Conservation (phyloP, 92 coral and sea anemone genomes). For the Actinostola sp. region DNA sequence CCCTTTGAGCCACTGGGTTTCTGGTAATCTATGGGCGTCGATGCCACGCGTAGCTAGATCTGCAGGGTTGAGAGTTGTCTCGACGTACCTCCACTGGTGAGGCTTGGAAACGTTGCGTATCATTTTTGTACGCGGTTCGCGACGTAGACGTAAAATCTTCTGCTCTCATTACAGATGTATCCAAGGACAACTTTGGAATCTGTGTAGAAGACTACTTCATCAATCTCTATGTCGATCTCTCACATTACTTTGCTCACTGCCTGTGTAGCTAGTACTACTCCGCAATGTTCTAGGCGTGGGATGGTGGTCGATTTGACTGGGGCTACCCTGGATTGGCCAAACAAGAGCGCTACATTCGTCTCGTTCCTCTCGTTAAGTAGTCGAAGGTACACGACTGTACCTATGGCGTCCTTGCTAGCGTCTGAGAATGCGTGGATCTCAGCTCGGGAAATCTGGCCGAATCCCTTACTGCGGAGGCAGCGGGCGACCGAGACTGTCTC, state of each 20-base stretch:
- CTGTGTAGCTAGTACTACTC: constrained; percentile 32
- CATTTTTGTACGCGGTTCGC: constrained; percentile 29
- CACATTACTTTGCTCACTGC: constrained; percentile 13
- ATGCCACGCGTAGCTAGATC: constrained; percentile 42
- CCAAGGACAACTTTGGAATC: constrained; percentile 46
- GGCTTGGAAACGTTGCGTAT: constrained; percentile 30
- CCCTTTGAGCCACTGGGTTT: no score
- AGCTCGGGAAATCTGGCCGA: constrained; percentile 10
- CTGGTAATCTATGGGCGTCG: no score
- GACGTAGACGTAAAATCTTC: constrained; percentile 43
- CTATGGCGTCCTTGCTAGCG: constrained; percentile 46
- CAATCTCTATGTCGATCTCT: constrained; percentile 15
- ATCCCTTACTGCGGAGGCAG: constrained; percentile 19
- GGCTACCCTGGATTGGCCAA: constrained; percentile 33
- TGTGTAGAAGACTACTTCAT: constrained; percentile 33
- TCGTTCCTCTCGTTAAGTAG: constrained; percentile 1
- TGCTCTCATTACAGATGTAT: constrained; percentile 31
- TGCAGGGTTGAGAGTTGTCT: constrained; percentile 27
- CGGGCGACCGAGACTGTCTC: constrained; percentile 17
- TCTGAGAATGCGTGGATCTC: constrained; percentile 48
- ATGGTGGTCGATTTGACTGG: constrained; percentile 22
- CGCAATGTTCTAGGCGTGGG: constrained; percentile 51
- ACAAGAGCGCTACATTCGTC: constrained; percentile 10
- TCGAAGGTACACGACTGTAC: constrained; percentile 24
- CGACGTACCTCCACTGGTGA: constrained; percentile 32